Conservation (phyloP, 2,888 invertebrate species). For the Ochropleura leucogaster region DNA sequence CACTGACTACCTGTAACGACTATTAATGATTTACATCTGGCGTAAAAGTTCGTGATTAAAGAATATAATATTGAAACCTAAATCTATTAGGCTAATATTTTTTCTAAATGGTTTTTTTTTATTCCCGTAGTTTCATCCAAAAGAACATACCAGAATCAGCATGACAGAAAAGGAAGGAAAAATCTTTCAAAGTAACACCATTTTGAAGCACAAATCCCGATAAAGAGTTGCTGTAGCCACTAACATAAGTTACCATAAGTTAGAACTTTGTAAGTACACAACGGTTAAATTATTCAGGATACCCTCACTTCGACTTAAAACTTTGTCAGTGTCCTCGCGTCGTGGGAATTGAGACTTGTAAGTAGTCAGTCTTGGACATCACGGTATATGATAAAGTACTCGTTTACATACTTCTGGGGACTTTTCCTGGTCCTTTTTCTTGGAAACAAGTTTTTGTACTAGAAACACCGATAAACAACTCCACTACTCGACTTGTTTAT, state of each 20-base stretch:
- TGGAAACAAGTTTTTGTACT: neutral
- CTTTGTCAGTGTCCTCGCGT: slow-evolving; percentile 60
- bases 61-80: neutral
- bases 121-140: neutral
- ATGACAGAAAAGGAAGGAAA: neutral
- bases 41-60: neutral
- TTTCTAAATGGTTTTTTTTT: neutral
- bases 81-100: neutral
- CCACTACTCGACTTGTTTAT: neutral
- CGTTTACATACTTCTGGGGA: slow-evolving; percentile 41
- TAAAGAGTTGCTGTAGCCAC: slow-evolving; percentile 39
- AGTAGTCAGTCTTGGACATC: slow-evolving; percentile 45
- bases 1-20: too few relatives aligned
- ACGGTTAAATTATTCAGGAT: slow-evolving; percentile 73
- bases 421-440: slow-evolving; percentile 30
- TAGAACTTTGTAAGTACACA: slow-evolving; percentile 60
- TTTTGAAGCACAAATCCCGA: slow-evolving; percentile 5
- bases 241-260: slow-evolving; percentile 55
- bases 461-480: neutral
- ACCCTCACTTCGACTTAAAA: slow-evolving; percentile 70
- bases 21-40: too few relatives aligned
- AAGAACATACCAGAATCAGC: neutral
- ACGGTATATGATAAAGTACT: slow-evolving; percentile 34
- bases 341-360: slow-evolving; percentile 32
- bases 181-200: neutral